Conservation (phyloP, 2,797 vertebrate species). For the Molothrus aeneus region DNA sequence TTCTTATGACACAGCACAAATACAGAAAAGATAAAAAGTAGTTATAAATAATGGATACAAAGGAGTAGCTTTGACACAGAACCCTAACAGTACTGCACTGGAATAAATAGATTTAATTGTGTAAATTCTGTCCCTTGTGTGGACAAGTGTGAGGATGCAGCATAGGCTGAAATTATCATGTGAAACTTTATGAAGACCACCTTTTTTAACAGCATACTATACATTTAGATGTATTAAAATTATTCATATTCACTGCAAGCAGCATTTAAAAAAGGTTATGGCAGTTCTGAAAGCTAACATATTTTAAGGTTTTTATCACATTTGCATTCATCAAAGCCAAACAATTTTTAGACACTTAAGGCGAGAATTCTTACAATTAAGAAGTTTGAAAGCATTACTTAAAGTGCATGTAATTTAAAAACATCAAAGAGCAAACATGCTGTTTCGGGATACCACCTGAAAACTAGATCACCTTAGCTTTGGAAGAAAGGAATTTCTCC, state of each 20-base stretch:
- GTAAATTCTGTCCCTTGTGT: neutral
- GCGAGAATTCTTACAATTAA: neutral
- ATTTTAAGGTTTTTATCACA: neutral
- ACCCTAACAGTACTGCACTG: neutral
- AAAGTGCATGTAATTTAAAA: neutral
- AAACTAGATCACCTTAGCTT: neutral
- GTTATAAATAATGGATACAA: neutral
- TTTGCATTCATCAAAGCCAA: constrained; percentile 23
- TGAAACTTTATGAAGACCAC: neutral
- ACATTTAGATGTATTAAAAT: neutral
- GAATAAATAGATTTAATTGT: neutral
- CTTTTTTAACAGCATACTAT: neutral
- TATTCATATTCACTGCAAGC: neutral
- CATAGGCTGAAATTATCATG: neutral
- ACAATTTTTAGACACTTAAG: constrained; percentile 3
- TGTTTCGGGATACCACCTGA: constrained; percentile 10
- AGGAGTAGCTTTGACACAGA: neutral
- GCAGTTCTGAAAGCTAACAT: neutral
- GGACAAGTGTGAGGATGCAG: neutral
- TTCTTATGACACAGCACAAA: neutral
- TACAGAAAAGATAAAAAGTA: neutral
- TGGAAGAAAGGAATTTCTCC: constrained; percentile 38
- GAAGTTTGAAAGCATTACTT: neutral
- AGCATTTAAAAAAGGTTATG: neutral
- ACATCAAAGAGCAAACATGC: constrained; percentile 20